Base-by-base conservation (phyloP, 1,140 invertebrate species). In the Kradibia gibbosae region DNA sequence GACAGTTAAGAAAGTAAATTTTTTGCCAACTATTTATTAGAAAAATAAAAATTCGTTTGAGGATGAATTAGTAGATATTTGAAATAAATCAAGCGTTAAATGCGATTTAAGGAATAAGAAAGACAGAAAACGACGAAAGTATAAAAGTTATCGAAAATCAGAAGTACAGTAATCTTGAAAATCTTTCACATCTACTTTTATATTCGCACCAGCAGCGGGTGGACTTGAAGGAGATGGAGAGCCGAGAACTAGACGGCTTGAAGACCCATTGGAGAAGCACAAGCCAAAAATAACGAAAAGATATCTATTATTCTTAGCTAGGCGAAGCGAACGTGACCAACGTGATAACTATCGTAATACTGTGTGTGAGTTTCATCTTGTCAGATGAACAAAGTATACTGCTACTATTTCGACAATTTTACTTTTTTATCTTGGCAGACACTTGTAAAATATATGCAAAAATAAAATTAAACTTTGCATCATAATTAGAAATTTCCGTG, bases 271-370 rank as follows among this genome's bases (percentile, higher is more conserved):
- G 42, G 22, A 72, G 39, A 25, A 31, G 48, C 17, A 1, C 36
- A 48, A 22, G 28, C 28, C 7, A 34, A 67, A 67, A 62, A n/a
- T 13, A 45, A 20, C 20, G 50, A 53, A 57, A 71, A 48, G 13
- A 50, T 55, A 78, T 78, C 50, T 57, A 71, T 78, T 78, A 78
- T 78, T 78, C 50, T 55, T 65, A 78, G 45, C 22, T 70, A 71
- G 65, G 57, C 28, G 77, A 71, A 48, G 70, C 25, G 42, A 48
- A 55, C 28, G 70, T 25, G 55, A 57, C 31, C 42, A 25, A 73
- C 39, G 70, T 73, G 70, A 62, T 67, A 73, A 39, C 42, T 60
- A 72, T 73, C 53, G 36, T 28, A 78, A 78, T 71, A 36, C 28
- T 60, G 17, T 31, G n/a, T 25, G 11, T 55, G 10, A 28, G 55